Evolutionary conservation across 2,888 invertebrate species (phyloP).

Genomic region (Polietes domitor): DNA sequence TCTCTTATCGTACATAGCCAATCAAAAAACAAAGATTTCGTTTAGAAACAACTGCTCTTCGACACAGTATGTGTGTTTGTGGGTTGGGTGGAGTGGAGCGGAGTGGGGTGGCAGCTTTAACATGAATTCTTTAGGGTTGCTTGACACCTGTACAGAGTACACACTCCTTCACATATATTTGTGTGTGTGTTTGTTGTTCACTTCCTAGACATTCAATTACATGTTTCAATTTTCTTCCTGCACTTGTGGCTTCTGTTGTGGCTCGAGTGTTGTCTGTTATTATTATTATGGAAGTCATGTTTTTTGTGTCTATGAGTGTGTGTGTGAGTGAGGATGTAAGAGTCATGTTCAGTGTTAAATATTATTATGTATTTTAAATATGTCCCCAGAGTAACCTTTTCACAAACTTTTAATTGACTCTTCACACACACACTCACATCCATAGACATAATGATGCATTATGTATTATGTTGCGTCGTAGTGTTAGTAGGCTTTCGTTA

Average conservation of each 20-base stretch:
- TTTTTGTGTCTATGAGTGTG: not conserved
- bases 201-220: conserved; percentile 42
- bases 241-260: not conserved
- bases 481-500: not conserved
- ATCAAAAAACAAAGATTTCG: conserved; percentile 18
- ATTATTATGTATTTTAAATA: conserved; percentile 41
- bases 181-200: not conserved
- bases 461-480: not conserved
- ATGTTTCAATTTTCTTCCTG: conserved; percentile 38
- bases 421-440: not conserved
- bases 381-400: conserved; percentile 27
- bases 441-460: conserved; percentile 17
- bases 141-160: too few species aligned
- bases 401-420: conserved; percentile 42
- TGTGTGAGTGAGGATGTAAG: not conserved
- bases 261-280: not conserved
- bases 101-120: too few species aligned
- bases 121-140: too few species aligned
- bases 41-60: not conserved
- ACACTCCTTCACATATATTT: not conserved
- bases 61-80: not conserved
- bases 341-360: not conserved
- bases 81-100: too few species aligned
- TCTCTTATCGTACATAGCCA: conserved; percentile 44
- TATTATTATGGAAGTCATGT: conserved; percentile 27